Percentiles rank a stretch among this genome's conserved stretches.
Conservation (phyloP, 2,113 vertebrate species). For the Periophthalmus modestus region DNA sequence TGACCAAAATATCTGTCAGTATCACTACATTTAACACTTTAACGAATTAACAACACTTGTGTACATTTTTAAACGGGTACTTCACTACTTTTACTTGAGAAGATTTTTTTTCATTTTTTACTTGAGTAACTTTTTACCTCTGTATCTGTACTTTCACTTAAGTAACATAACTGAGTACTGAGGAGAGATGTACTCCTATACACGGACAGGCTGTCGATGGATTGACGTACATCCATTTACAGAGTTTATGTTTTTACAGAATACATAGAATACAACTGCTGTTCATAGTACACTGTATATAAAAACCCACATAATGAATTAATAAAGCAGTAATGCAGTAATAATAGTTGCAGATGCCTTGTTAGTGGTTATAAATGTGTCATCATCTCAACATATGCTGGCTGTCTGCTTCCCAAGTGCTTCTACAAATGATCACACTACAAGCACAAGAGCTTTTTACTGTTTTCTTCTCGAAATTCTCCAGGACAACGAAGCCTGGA, state of each 20-base stretch:
- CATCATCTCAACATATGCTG: conserved; percentile 6
- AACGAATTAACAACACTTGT: too few relatives aligned
- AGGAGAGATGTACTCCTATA: too few relatives aligned
- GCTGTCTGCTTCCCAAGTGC: background rate
- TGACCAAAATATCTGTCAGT: too few relatives aligned
- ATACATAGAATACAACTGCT: background rate
- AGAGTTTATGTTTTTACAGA: background rate
- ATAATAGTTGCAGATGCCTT: conserved; percentile 2
- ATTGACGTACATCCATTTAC: too few relatives aligned
- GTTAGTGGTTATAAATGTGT: conserved; percentile 5
- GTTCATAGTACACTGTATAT: background rate
- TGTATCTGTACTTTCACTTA: too few relatives aligned
- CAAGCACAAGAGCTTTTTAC: background rate
- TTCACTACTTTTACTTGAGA: too few relatives aligned
- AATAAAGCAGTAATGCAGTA: background rate
- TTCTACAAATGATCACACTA: background rate
- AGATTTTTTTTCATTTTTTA: too few relatives aligned
- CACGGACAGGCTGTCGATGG: too few relatives aligned
- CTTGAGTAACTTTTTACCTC: too few relatives aligned
- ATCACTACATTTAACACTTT: too few relatives aligned
- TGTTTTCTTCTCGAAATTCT: background rate
- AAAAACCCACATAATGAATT: background rate
- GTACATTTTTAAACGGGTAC: too few relatives aligned
- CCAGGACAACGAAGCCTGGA: background rate
- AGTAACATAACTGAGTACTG: too few relatives aligned